Evolutionary conservation across 2,797 vertebrate genomes (phyloP).

Genomic region (Myioborus melanocephalus): DNA sequence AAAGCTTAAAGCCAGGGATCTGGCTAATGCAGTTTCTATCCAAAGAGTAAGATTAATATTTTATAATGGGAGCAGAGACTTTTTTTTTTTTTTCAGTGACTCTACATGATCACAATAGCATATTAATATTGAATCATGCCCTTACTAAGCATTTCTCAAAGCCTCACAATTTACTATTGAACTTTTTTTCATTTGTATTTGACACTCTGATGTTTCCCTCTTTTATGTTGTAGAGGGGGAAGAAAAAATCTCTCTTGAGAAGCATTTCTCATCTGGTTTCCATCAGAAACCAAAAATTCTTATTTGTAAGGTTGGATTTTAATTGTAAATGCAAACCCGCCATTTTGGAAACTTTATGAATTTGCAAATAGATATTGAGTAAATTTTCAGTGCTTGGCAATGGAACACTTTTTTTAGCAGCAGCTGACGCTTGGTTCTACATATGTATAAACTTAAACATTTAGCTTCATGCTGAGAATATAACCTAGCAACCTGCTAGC

Average conservation of each 20-base stretch:
- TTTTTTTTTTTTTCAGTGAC: neutral
- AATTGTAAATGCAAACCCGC: neutral
- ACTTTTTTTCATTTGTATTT: neutral
- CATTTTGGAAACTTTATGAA: neutral
- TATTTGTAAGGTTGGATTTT: neutral
- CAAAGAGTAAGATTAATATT: neutral
- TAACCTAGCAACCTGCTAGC: neutral
- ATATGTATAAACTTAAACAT: neutral
- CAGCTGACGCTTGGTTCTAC: neutral
- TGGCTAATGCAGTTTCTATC: neutral
- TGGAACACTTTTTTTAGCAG: neutral
- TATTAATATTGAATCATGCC: neutral
- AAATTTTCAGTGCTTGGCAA: neutral
- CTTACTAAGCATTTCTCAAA: constrained; percentile 28
- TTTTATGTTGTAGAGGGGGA: neutral
- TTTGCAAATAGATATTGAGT: neutral
- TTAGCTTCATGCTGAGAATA: neutral
- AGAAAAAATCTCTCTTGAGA: neutral
- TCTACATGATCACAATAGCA: neutral
- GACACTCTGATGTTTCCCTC: neutral
- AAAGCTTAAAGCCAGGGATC: neutral
- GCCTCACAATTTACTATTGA: neutral
- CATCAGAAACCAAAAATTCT: neutral
- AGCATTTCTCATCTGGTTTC: constrained; percentile 6
- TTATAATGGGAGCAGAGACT: neutral